Evolutionary conservation across 2,113 vertebrate species (phyloP).

Genomic region (Rhinolophus sinicus): DNA sequence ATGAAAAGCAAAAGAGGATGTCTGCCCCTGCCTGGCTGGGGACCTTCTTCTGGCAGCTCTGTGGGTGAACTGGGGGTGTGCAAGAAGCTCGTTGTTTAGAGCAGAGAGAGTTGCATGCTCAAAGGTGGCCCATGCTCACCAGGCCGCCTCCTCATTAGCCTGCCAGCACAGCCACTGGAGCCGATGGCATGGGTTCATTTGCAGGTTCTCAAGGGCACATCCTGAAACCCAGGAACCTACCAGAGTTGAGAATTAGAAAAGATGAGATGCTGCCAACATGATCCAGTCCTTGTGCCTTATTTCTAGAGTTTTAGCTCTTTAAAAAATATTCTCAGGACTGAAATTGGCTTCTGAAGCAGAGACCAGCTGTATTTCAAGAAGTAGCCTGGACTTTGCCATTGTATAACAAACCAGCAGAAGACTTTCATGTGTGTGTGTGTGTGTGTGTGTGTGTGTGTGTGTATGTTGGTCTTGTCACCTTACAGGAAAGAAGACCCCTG

Average conservation of each 20-base stretch:
- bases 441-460: not conserved
- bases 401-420: constrained; percentile 11
- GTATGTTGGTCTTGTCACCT: not conserved
- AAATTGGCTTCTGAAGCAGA: constrained; percentile 63
- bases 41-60: not conserved
- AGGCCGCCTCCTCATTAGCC: not conserved
- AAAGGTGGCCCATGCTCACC: not conserved
- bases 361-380: constrained; percentile 35
- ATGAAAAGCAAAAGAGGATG: not conserved
- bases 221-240: constrained; percentile 56
- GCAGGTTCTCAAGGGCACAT: constrained; percentile 57
- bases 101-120: not conserved
- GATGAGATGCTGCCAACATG: constrained; percentile 44
- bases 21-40: not conserved
- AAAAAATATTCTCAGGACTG: constrained; percentile 55
- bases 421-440: not conserved
- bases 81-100: constrained; percentile 31
- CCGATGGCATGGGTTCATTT: constrained; percentile 28
- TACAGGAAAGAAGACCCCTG: not conserved
- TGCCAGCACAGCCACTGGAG: not conserved
- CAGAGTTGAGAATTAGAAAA: constrained; percentile 53
- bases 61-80: not conserved
- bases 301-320: constrained; percentile 63
- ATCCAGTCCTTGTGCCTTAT: constrained; percentile 37
- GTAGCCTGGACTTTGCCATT: constrained; percentile 10